These are phyloP conservation scores for Eulemur macaco DNA, from an alignment of 2,113 vertebrate species.

Conservation along the genomic window DNA sequence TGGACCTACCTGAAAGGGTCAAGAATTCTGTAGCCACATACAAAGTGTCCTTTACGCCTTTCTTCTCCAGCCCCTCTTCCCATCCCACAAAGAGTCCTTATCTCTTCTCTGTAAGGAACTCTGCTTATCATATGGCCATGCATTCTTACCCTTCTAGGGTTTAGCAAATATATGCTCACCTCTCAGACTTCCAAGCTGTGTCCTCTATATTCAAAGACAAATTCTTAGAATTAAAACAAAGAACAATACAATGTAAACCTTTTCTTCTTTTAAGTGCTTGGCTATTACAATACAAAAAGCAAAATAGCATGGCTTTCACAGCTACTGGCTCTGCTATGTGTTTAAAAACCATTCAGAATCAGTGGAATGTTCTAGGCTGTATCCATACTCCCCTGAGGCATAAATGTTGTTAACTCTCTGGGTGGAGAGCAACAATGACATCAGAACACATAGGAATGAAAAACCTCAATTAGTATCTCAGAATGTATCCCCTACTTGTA, in stretches of 20 bases:
- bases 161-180: background rate
- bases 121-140: background rate
- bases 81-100: background rate
- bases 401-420: slow-evolving; percentile 8
- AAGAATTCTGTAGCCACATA: background rate
- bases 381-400: background rate
- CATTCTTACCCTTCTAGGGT: background rate
- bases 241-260: background rate
- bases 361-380: background rate
- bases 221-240: slow-evolving; percentile 45
- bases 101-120: slow-evolving; percentile 20
- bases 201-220: background rate
- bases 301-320: background rate
- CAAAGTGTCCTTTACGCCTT: background rate
- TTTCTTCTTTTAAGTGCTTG: background rate
- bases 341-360: slow-evolving; percentile 49
- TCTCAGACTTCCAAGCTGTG: background rate
- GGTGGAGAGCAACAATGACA: background rate
- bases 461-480: slow-evolving; percentile 26
- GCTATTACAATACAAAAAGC: slow-evolving; percentile 25
- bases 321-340: background rate
- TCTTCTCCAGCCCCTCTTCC: background rate
- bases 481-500: background rate
- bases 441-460: background rate
- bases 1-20: background rate